Conservation (phyloP, 2,888 invertebrate genomes). For the Tipula lateralis region DNA sequence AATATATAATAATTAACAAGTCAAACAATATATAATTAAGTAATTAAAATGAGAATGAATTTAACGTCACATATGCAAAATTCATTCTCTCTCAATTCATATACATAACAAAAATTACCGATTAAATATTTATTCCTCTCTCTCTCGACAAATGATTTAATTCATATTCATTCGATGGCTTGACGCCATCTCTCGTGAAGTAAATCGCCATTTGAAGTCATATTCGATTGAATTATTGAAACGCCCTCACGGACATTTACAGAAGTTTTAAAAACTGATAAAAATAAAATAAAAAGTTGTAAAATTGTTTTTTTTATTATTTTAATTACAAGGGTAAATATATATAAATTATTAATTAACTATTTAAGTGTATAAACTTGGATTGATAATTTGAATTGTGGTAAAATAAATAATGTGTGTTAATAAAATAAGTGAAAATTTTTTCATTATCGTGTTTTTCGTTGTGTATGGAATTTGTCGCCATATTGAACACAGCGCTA, state of each 20-base stretch:
- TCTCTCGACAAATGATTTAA: background rate
- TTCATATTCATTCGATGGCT: background rate
- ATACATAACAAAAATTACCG: background rate
- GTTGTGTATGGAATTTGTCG: constrained; percentile 36
- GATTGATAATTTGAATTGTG: background rate
- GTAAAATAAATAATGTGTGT: background rate
- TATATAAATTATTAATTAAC: background rate
- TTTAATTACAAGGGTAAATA: background rate
- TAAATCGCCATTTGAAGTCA: constrained; percentile 28
- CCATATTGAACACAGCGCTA: constrained; percentile 65
- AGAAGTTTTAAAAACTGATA: constrained; percentile 46
- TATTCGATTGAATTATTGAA: constrained; percentile 38
- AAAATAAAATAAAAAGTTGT: background rate
- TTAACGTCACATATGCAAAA: background rate
- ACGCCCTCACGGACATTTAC: constrained; percentile 58
- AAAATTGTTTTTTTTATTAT: background rate
- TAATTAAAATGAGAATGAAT: background rate
- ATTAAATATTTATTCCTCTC: background rate
- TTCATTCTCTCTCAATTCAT: background rate
- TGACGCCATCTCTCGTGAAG: constrained; percentile 30
- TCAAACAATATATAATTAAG: too few species aligned
- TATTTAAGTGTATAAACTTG: background rate
- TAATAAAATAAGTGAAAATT: background rate
- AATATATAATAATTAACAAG: too few species aligned
- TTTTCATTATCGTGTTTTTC: background rate